These are phyloP conservation scores for Scolanthus callimorphus DNA, from an alignment of 92 coral and sea anemone genomes.

Conservation along the genomic window DNA sequence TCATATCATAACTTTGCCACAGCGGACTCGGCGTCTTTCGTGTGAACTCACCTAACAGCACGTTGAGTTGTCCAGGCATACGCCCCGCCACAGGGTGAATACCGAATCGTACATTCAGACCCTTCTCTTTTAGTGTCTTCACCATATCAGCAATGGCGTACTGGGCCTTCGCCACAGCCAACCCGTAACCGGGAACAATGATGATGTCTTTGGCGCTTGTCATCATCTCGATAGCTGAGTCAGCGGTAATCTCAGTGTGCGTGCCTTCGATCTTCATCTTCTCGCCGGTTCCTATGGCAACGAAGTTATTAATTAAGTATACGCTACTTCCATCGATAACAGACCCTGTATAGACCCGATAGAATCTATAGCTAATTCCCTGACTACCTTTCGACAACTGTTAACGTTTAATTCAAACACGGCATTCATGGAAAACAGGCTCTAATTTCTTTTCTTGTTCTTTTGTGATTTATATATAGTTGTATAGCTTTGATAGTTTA, in stretches of 20 bases:
- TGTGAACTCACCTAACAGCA: constrained; percentile 86
- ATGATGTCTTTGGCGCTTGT: constrained; percentile 72
- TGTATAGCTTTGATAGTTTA: too few species aligned
- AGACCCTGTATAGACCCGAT: too few species aligned
- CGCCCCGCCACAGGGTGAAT: constrained; percentile 99
- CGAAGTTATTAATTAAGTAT: too few species aligned
- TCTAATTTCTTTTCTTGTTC: too few species aligned
- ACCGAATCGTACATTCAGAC: constrained; percentile 94
- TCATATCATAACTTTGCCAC: too few species aligned
- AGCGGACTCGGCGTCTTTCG: too few species aligned
- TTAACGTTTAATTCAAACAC: too few species aligned
- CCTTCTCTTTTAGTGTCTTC: constrained; percentile 69
- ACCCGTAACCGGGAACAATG: constrained; percentile 98
- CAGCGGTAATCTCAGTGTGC: constrained; percentile 89
- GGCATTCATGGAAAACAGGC: too few species aligned
- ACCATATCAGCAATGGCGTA: constrained; percentile 98
- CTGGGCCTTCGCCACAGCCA: constrained; percentile 99
- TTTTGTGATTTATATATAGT: too few species aligned
- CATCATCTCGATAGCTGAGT: constrained; percentile 78
- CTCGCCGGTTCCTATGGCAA: constrained; percentile 83
- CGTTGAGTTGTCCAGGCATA: constrained; percentile 99
- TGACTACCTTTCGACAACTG: too few species aligned
- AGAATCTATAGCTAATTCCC: too few species aligned
- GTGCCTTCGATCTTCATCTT: constrained; percentile 86
- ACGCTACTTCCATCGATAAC: too few species aligned